Percentiles rank a stretch among this genome's conserved stretches.
phyloP scores from a whole-genome alignment of 2,797 vertebrate genomes.

The Leptatherina wallacei region DNA sequence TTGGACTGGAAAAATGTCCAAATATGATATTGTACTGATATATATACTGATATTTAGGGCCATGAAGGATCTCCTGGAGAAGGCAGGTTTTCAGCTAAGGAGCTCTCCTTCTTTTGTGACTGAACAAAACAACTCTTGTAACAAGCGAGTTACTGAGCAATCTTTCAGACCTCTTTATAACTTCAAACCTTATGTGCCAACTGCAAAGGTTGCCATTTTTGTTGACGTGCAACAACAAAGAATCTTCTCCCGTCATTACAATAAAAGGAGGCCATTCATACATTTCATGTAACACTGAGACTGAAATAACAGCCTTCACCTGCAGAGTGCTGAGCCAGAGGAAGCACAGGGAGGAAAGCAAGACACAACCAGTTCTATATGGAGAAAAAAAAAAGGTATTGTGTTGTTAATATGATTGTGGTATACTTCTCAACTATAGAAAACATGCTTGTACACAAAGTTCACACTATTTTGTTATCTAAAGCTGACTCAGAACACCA shows the following conservation, averaged over 20 bases:
- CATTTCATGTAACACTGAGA: constrained; percentile 36
- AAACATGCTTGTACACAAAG: neutral
- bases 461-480: constrained; percentile 9
- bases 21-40: too few species aligned
- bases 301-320: constrained; percentile 10
- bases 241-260: constrained; percentile 16
- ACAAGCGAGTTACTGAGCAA: neutral
- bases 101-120: too few species aligned
- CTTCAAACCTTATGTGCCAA: neutral
- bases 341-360: constrained; percentile 14
- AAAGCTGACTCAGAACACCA: constrained; percentile 4
- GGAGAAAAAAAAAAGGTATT: neutral
- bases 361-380: neutral
- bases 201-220: neutral
- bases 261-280: constrained; percentile 22
- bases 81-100: too few species aligned
- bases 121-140: too few species aligned
- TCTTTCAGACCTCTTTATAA: neutral
- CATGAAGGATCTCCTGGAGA: neutral
- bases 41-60: neutral
- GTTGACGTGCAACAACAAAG: constrained; percentile 8
- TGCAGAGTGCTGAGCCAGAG: neutral
- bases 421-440: neutral
- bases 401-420: neutral
- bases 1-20: neutral